Evolutionary conservation across 2,888 invertebrate genomes (phyloP).

Genomic region (Plagodis pulveraria): DNA sequence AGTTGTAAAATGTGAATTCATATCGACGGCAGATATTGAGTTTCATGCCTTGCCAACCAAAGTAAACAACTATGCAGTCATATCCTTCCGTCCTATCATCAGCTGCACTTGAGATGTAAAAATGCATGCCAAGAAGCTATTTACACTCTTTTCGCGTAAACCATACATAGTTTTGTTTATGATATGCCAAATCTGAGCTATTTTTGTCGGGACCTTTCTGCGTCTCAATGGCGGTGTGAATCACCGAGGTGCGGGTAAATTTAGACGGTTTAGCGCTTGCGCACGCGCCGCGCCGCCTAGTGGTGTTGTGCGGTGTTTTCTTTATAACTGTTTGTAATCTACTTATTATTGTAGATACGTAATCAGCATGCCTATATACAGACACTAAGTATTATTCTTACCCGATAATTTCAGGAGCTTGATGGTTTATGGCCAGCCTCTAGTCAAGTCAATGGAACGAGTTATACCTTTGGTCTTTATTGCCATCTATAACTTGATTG

Average conservation of each 20-base stretch:
- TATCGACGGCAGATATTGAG: constrained; percentile 5
- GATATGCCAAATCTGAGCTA: constrained; percentile 58
- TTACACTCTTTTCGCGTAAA: constrained; percentile 31
- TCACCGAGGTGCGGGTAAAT: constrained; percentile 62
- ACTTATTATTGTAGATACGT: constrained; percentile 22
- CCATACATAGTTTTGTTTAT: constrained; percentile 51
- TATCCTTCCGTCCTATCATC: no score
- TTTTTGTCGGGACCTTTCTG: constrained; percentile 62
- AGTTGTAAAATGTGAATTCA: background rate
- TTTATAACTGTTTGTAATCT: constrained; percentile 26
- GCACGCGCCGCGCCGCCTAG: constrained; percentile 42
- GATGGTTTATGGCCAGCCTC: background rate
- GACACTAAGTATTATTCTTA: constrained; percentile 13
- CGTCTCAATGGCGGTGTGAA: constrained; percentile 69
- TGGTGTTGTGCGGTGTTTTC: constrained; percentile 23
- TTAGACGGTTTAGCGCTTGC: constrained; percentile 56
- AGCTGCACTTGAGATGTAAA: constrained; percentile 4
- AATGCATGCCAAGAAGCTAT: constrained; percentile 32
- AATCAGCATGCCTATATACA: constrained; percentile 26
- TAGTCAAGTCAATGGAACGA: no score
- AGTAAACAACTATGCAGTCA: constrained; percentile 1
- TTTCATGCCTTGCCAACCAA: constrained; percentile 11
- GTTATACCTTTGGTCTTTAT: background rate
- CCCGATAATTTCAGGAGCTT: constrained; percentile 1
- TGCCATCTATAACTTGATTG: background rate